These are phyloP conservation scores for Apeltes quadracus DNA, from an alignment of 2,113 vertebrate genomes.

Conservation along the genomic window DNA sequence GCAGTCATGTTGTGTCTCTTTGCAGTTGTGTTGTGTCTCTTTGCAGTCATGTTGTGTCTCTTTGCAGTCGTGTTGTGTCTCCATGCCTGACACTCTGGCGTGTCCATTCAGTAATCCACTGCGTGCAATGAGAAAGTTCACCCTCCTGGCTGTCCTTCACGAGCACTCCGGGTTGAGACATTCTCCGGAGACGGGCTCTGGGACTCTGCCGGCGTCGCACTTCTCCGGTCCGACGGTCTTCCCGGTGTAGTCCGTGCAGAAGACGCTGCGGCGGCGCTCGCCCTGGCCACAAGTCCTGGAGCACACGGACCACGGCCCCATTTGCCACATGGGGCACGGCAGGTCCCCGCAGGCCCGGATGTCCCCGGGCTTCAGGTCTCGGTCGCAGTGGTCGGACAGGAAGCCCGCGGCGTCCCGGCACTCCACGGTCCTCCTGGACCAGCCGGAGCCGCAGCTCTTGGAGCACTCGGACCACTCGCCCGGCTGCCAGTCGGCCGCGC, in stretches of 20 bases:
- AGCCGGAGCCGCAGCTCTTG: constrained; percentile 89
- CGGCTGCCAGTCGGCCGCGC: constrained; percentile 86
- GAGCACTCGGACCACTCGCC: constrained; percentile 95
- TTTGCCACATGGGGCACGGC: constrained; percentile 89
- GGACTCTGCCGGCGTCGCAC: constrained; percentile 78
- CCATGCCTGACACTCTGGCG: background rate
- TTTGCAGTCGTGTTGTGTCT: background rate
- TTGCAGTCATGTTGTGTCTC: background rate
- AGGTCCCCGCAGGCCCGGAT: constrained; percentile 87
- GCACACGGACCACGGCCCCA: constrained; percentile 85
- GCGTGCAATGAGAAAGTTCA: constrained; percentile 49
- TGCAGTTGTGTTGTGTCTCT: background rate
- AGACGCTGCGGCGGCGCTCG: constrained; percentile 77
- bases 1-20: no score
- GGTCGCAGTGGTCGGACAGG: constrained; percentile 82
- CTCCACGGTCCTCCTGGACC: constrained; percentile 90
- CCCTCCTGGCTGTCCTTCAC: constrained; percentile 59
- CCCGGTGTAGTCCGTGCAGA: constrained; percentile 84
- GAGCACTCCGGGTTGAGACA: constrained; percentile 84
- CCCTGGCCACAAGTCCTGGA: constrained; percentile 85
- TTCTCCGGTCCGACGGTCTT: constrained; percentile 78
- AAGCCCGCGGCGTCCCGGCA: constrained; percentile 85
- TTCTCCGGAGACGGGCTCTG: constrained; percentile 59
- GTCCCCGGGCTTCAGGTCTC: constrained; percentile 86
- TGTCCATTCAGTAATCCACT: constrained; percentile 24